Base-by-base conservation (phyloP, 2,797 vertebrate genomes). In the Phoebastria nigripes region DNA sequence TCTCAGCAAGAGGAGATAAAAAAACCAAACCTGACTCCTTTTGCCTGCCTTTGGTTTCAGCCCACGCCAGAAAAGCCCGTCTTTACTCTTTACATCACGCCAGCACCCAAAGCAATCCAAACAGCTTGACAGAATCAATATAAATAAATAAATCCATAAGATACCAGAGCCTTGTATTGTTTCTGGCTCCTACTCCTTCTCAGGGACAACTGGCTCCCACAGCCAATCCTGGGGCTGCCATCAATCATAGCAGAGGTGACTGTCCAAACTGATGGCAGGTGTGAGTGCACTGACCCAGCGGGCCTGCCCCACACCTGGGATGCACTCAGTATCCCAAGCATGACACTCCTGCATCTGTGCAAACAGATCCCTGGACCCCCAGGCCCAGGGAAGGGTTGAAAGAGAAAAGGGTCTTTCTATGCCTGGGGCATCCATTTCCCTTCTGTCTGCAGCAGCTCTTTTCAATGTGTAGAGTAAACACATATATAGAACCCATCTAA, bases 281-380 rank as follows among this genome's bases (percentile, higher is more conserved):
- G 56, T 16, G 42, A n/a, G 41, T 0, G 3, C 1, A 8, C 66
- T 37, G 56, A 17, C 16, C 56, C 61, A 8, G 51, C 0, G 3
- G 2, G 22, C 4, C 33, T 29, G 59, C 28, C 54, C 46, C 65
- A 33, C 7, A 4, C 31, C 76, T 6, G 31, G 16, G 8, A 4
- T 17, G 72, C n/a, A 9, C 25, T 25, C 66, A 24, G 37, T 29
- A 16, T 8, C 37, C 66, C 10, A 1, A n/a, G 6, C 15, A 6
- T 0, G 37, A 15, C 31, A 14, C 31, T 46, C n/a, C 37, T 37
- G 26, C 71, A 18, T 6, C 66, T 8, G 3, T 15, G 56, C 62
- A 26, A 71, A 71, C n/a, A 61, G 37, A 37, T 37, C 37, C 37
- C 37, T 37, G 37, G 37, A 37, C 37, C 20, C 52, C 46, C 66